Conservation (phyloP, 2,888 invertebrate genomes). For the Mimachlamys varia region DNA sequence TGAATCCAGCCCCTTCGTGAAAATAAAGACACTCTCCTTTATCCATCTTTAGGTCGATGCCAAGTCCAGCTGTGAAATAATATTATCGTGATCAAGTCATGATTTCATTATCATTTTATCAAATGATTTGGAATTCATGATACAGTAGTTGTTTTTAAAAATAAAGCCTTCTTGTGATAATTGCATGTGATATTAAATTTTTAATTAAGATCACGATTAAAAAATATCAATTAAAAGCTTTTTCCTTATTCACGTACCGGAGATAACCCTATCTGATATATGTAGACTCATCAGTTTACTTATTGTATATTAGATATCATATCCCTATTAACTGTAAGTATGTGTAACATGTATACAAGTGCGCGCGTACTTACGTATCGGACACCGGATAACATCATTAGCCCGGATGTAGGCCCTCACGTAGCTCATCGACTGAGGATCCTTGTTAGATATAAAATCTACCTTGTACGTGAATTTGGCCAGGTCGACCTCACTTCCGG, state of each 20-base stretch:
- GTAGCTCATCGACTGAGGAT: not conserved
- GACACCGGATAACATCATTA: not conserved
- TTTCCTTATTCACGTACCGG: not conserved
- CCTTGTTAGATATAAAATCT: not conserved
- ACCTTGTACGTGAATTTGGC: not conserved
- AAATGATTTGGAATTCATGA: too few relatives aligned
- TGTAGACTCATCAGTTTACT: not conserved
- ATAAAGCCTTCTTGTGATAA: too few relatives aligned
- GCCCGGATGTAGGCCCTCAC: not conserved
- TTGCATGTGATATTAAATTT: too few relatives aligned
- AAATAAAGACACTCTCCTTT: not conserved
- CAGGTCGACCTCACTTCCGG: not conserved
- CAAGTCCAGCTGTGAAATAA: constrained; percentile 11
- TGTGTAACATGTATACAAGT: not conserved
- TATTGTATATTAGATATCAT: not conserved
- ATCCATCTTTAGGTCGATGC: not conserved
- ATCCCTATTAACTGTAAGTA: not conserved
- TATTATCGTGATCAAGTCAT: not conserved
- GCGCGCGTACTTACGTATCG: not conserved
- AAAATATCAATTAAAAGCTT: too few relatives aligned
- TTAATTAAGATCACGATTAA: too few relatives aligned
- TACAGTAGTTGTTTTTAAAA: too few relatives aligned
- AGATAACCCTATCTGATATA: not conserved
- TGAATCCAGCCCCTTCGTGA: not conserved
- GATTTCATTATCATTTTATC: too few relatives aligned